These are phyloP conservation scores for Machimus atricapillus DNA, from an alignment of 2,888 invertebrate species.

Conservation along the genomic window DNA sequence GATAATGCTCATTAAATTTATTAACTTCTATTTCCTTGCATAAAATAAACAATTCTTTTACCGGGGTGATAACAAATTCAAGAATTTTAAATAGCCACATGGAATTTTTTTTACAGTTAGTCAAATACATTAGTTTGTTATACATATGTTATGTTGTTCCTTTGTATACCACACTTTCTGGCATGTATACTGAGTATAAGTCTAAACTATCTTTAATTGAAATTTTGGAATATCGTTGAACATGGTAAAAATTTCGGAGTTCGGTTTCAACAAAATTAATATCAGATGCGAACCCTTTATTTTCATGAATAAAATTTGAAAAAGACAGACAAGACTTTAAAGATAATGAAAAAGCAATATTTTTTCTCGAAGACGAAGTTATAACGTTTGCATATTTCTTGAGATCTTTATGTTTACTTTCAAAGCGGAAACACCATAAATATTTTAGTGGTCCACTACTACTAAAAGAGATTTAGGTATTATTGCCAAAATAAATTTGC, in stretches of 20 bases:
- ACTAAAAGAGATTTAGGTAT: background rate
- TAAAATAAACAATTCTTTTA: background rate
- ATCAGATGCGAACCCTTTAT: background rate
- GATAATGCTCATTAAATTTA: constrained; percentile 26
- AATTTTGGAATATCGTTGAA: background rate
- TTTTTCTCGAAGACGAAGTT: constrained; percentile 17
- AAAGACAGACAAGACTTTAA: background rate
- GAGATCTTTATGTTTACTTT: constrained; percentile 30
- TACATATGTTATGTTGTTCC: constrained; percentile 23
- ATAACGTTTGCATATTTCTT: constrained; percentile 16
- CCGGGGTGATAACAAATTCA: background rate
- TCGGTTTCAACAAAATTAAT: background rate
- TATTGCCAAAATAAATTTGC: background rate
- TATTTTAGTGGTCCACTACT: background rate
- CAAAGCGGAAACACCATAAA: constrained; percentile 32
- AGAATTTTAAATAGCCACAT: constrained; percentile 20
- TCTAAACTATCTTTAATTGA: background rate
- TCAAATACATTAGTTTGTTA: background rate
- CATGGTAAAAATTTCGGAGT: background rate
- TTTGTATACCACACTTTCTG: background rate
- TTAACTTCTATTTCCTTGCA: background rate
- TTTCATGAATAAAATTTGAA: background rate
- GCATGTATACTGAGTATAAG: background rate
- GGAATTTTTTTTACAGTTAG: background rate
- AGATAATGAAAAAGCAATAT: constrained; percentile 12